Percentiles rank a stretch among this genome's conserved stretches.
These are phyloP conservation scores for Rhagonycha lutea DNA, from an alignment of 2,888 invertebrate genomes.

Conservation along the genomic window DNA sequence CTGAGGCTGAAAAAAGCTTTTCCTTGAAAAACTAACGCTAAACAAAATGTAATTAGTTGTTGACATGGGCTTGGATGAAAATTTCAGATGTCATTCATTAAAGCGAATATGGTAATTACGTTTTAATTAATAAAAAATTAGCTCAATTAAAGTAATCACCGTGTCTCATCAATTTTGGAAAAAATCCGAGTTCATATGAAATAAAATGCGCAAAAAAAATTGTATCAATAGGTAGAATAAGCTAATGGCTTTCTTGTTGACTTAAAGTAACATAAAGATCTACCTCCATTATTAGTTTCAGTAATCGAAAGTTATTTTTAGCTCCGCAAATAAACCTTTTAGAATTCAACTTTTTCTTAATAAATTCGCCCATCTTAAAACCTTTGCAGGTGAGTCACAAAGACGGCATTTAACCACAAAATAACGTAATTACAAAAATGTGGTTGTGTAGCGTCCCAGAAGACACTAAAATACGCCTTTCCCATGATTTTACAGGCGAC, in stretches of 20 bases:
- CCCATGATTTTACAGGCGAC: background rate
- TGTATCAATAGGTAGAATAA: no score
- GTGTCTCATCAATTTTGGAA: background rate
- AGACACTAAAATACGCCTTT: background rate
- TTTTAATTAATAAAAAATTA: background rate
- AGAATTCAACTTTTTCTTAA: background rate
- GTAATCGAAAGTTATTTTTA: background rate
- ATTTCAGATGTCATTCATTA: background rate
- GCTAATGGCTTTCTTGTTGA: background rate
- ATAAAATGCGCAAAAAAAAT: background rate
- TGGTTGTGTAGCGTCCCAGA: background rate
- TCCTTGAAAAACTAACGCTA: no score
- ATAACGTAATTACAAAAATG: background rate
- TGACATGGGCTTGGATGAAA: background rate
- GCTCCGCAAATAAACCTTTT: background rate
- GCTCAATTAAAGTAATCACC: background rate
- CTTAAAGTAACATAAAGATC: background rate
- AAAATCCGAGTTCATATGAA: background rate
- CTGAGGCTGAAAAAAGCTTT: no score
- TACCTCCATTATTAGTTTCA: background rate
- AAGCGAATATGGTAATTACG: background rate
- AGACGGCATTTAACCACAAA: background rate
- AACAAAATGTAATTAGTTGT: no score
- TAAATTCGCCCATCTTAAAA: background rate
- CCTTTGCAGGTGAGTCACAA: background rate